Base-by-base conservation (phyloP, 2,113 vertebrate species). In the Erythrocercus mccallii region DNA sequence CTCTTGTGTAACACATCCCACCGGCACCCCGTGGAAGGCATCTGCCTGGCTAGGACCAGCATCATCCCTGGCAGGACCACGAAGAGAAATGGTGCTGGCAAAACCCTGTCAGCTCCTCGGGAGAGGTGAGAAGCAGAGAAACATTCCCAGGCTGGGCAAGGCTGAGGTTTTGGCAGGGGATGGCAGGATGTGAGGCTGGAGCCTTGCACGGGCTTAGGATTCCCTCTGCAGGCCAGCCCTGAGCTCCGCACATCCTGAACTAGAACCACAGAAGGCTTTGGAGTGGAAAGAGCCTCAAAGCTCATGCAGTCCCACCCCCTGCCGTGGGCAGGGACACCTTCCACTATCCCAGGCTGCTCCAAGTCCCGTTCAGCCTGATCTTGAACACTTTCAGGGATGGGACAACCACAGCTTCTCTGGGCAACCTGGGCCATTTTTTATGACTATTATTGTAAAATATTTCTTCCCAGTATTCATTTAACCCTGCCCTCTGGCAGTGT, bases 161-260 rank as follows among this genome's bases (percentile, higher is more conserved):
- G 68, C 74, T 48, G 66, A 76, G 23, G 11, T 42, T 69, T 54
- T 18, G 47, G 71, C 50, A 65, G 17, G 27, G 54, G 54, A 21
- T 3, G 19, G 37, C 10, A 4, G 64, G 51, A 38, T 10, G 17
- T 0, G 15, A 85, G 45, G 62, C 51, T 40, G 76, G 72, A 91
- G 83, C 65, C 9, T 78, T 91, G 91, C 61, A 48, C 5, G 8
- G 89, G 73, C 61, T 95, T 95, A 95, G 94, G 96, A 50, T 85
- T 94, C 94, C 92, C 91, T 95, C 95, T 97, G 77, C 95, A 95
- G 96, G 92, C 88, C 80, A 30, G 56, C 6, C 0, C 51, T 9
- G 77, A 47, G 88, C 83, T 71, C 65, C 25, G 1, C 92, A 93
- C 3, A 0, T 48, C 57, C 62, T 0, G 1, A 16, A 1, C 4